Percentiles rank a stretch among this genome's conserved stretches.
These are phyloP conservation scores for Anagrus nilaparvatae DNA, from an alignment of 1,140 invertebrate species.

Conservation along the genomic window DNA sequence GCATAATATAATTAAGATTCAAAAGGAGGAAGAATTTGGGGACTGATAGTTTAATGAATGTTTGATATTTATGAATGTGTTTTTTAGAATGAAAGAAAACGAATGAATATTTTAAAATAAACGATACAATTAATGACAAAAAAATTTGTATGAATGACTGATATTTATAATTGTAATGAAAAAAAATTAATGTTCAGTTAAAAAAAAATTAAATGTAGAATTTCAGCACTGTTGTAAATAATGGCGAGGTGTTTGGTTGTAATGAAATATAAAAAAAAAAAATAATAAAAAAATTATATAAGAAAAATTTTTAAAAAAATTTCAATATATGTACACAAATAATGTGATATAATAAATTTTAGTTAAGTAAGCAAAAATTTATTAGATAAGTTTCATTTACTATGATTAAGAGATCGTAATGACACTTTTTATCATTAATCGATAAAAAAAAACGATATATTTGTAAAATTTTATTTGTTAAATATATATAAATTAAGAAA, in stretches of 20 bases:
- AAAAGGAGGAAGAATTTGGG: constrained; percentile 14
- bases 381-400: too few species aligned
- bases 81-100: constrained; percentile 5
- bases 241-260: constrained; percentile 8
- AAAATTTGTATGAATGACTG: constrained; percentile 10
- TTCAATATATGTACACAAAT: constrained; percentile 35
- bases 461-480: too few species aligned
- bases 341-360: constrained; percentile 44
- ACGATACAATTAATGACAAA: constrained; percentile 4
- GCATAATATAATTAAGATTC: constrained; percentile 4
- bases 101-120: too few species aligned
- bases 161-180: neutral
- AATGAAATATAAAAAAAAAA: constrained; percentile 15
- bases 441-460: too few species aligned
- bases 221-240: constrained; percentile 18
- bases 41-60: constrained; percentile 14
- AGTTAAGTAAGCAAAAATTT: too few species aligned
- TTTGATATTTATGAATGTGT: constrained; percentile 12
- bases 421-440: too few species aligned
- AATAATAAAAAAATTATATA: constrained; percentile 19
- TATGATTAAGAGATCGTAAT: too few species aligned
- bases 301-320: too few species aligned
- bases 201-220: too few species aligned
- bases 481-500: constrained; percentile 33
- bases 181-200: too few species aligned